phyloP scores from a whole-genome alignment of 2,113 vertebrate genomes.

The Gila orcuttii region DNA sequence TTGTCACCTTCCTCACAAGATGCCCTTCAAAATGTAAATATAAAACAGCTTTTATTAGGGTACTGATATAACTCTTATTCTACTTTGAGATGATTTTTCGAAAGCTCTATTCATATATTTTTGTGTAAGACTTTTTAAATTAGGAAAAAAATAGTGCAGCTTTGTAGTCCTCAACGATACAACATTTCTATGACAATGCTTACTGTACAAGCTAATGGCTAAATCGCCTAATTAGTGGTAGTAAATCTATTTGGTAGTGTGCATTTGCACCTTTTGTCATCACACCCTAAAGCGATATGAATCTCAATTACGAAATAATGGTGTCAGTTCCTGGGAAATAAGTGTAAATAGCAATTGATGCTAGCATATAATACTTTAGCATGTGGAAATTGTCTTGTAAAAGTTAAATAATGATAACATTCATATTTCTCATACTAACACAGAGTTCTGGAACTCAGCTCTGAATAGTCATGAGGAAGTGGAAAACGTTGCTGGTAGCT shows the following conservation, averaged over 20 bases:
- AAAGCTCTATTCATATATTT: neutral
- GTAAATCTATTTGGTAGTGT: too few species aligned
- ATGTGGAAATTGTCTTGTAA: neutral
- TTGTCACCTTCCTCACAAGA: neutral
- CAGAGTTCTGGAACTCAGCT: slow-evolving; percentile 91
- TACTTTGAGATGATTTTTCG: neutral
- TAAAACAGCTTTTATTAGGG: neutral
- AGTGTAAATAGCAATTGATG: neutral
- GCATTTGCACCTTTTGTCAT: too few species aligned
- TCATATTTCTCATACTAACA: neutral
- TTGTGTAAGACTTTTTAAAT: neutral
- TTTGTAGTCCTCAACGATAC: neutral
- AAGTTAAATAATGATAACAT: neutral
- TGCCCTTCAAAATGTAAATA: neutral
- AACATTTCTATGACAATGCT: neutral
- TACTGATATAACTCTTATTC: neutral
- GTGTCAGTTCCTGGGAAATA: neutral
- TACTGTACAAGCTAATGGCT: neutral
- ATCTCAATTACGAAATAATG: neutral
- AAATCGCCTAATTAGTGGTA: too few species aligned
- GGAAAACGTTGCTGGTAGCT: slow-evolving; percentile 49
- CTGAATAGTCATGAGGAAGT: slow-evolving; percentile 71
- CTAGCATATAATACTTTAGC: neutral
- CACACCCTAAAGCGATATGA: neutral
- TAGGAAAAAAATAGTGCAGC: neutral